Base-by-base conservation (phyloP, 2,797 vertebrate species). In the Miichthys miiuy region DNA sequence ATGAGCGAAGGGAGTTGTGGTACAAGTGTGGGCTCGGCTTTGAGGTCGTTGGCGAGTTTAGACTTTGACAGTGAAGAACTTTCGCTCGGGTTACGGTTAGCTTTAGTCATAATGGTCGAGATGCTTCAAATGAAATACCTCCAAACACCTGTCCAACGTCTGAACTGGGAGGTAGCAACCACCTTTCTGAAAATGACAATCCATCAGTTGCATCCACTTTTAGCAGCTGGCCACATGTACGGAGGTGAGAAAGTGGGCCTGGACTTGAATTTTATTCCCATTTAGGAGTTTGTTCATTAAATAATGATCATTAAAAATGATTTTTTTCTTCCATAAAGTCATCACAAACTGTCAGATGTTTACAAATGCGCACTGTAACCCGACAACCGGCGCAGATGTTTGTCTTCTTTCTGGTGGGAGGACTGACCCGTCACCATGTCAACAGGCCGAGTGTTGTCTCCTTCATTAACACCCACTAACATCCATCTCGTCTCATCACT, bases 381-480 rank as follows among this genome's bases (percentile, higher is more conserved):
- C 56, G 21, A 48, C 50, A 4, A 69, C 34, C 20, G 54, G 60
- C 5, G 17, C 54, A 20, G 51, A 46, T 18, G 51, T 41, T 54
- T n/a, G 1, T 67, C 30, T 62, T 2, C 23, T 79, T 16, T 68
- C 17, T 54, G 57, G 50, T 12, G 30, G 48, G 57, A 12, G 12
- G 21, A 9, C 16, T 41, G 57, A 74, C 82, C 16, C 34, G 57
- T 76, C 82, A 42, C 42, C 10, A 3, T 56, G 72, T 87, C 47
- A 64, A 20, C 57, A 63, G 71, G 72, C 54, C 38, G 25, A 79
- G 48, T 64, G 68, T 81, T 61, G 67, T 83, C 65, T 84, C 72
- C 79, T 55, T 90, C 91, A 90, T 92, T 92, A 91, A 93, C 92
- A 85, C 74, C 44, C 74, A 92, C 91, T 93, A 93, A 92, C 91